Evolutionary conservation across 2,797 vertebrate species (phyloP), one percentile per base, ranked within the genome.

Genomic region (Aselliscus stoliczkanus): DNA sequence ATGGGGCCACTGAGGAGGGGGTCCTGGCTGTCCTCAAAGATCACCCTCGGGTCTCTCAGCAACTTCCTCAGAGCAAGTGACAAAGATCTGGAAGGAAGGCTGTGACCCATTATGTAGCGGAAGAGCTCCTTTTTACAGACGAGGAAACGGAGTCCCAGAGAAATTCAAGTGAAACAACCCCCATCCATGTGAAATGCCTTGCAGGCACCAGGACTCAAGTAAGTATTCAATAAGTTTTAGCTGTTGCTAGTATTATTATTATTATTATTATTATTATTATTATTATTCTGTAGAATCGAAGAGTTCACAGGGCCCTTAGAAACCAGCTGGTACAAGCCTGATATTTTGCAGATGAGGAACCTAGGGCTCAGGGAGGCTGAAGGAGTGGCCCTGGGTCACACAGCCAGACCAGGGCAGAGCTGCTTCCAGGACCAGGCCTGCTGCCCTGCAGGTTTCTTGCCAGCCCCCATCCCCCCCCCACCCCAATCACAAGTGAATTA

Each of bases 131-230:
- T 56, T 60, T 52, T 17, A 50, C 39, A 54, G 31, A 89, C 54
- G 60, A 91, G 88, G 47, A 86, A 94, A 69, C 69, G 1, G 67
- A 94, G 42, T 64, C 37, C 21, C 21, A 5, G 44, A 29, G 64
- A 83, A 18, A 13, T 3, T 17, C 50, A 25, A 52, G 50, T 4
- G 39, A n/a, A 44, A 25, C 13, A 15, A 31, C 1, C 52, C 42
- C 58, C 54, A 65, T 67, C 27, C 13, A 4, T 2, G 47, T 7
- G 39, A 67, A 70, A 87, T 42, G 34, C 3, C 13, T 52, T 1
- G 0, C 7, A 1, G 8, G 34, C 7, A 23, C 27, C 81, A 44
- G 37, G 34, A 21, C 11, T 20, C 14, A 0, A 37, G 44, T 6
- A 23, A 34, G 25, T n/a, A 5, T 62, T 42, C 56, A 29, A 0